Evolutionary conservation across 2,113 vertebrate species (phyloP).

Genomic region (Sciurus niger): DNA sequence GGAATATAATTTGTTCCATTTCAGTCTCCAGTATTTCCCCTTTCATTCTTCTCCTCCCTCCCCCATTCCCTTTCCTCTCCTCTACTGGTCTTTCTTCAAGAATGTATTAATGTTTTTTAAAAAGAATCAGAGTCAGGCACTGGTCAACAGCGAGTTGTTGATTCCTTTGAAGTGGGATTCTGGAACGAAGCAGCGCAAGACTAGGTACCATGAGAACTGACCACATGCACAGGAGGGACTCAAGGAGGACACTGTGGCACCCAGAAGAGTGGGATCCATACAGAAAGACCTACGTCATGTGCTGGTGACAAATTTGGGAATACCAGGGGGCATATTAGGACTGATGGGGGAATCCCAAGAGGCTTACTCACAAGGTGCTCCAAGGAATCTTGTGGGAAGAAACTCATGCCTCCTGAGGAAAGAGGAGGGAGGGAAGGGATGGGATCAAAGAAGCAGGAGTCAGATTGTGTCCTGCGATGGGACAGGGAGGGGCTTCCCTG

Average conservation of each 20-base stretch:
- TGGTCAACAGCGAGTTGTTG: not conserved
- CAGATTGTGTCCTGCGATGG: no score
- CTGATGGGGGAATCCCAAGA: no score
- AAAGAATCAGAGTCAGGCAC: not conserved
- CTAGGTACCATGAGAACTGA: not conserved
- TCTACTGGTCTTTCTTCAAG: no score
- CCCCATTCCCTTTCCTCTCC: no score
- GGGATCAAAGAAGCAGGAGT: not conserved
- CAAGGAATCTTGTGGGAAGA: not conserved
- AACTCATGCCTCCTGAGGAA: not conserved
- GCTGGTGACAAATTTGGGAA: not conserved
- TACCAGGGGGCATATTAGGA: not conserved
- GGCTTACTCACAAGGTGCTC: not conserved
- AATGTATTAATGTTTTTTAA: not conserved
- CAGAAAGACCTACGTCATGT: not conserved
- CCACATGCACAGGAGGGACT: not conserved
- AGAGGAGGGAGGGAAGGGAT: not conserved
- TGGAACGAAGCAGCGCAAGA: not conserved
- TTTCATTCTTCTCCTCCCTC: no score
- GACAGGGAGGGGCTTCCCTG: not conserved
- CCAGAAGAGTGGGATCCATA: rapidly evolving
- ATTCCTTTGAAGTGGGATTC: not conserved
- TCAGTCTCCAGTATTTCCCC: no score
- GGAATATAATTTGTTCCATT: no score
- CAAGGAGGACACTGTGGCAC: rapidly evolving